Evolutionary conservation across 2,113 vertebrate genomes (phyloP).

Genomic region (Narcine bancroftii): DNA sequence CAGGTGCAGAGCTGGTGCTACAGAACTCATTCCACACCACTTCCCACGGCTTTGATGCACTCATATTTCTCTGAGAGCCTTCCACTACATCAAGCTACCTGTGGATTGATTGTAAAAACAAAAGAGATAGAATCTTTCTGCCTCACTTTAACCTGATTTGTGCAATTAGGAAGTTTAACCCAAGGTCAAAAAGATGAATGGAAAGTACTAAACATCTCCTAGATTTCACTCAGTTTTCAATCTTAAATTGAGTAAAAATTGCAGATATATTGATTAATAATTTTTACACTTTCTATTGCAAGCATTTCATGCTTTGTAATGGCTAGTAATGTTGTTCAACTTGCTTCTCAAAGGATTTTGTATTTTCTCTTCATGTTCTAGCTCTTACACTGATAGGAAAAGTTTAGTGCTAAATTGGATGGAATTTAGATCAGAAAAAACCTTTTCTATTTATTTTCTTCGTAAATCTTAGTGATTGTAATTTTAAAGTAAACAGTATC

Average conservation of each 20-base stretch:
- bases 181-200: background rate
- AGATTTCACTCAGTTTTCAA: slow-evolving; percentile 15
- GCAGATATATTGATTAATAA: background rate
- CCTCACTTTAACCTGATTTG: slow-evolving; percentile 26
- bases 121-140: slow-evolving; percentile 29
- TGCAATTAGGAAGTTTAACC: slow-evolving; percentile 9
- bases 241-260: background rate
- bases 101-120: slow-evolving; percentile 38
- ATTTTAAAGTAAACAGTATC: background rate
- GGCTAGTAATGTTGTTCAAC: background rate
- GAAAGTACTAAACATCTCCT: background rate
- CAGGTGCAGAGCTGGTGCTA: slow-evolving; percentile 51
- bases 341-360: background rate
- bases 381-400: background rate
- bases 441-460: background rate
- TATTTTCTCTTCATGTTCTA: background rate
- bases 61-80: slow-evolving; percentile 30
- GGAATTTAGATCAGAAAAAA: background rate
- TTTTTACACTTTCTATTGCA: background rate
- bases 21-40: slow-evolving; percentile 58
- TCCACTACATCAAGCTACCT: slow-evolving; percentile 20
- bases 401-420: background rate
- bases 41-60: slow-evolving; percentile 44
- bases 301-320: background rate
- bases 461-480: background rate